Base-by-base conservation (phyloP, 2,888 invertebrate species). In the Epinotia bilunana region DNA sequence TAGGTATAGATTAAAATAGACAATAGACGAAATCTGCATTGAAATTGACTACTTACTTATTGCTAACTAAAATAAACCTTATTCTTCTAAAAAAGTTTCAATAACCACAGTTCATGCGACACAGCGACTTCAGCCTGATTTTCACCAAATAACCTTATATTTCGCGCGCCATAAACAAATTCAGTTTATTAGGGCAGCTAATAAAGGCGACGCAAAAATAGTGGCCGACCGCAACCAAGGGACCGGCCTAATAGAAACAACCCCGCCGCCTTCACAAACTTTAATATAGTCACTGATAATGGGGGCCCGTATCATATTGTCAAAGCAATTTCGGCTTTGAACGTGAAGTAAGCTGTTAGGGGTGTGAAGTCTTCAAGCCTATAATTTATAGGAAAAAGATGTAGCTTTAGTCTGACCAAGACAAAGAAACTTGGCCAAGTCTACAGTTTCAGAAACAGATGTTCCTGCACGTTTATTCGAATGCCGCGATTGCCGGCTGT, bases 201-300 rank as follows among this genome's bases (percentile, higher is more conserved):
- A 88, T 89, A 89, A 89, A 90, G 86, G 85, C 84, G 81, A 79
- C 80, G 79, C 88, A 89, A 90, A 89, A 90, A 89, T 88, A 88
- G 89, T 89, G 90, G 90, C 86, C 84, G 80, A 78, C 89, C 90
- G 80, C 88, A 86, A 80, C 78, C 76, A 46, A 64, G 53, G 74
- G 72, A 60, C 75, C 67, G 73, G 20, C 60, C 23, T 67, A 77
- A 75, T 76, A 77, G 58, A 55, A 72, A 71, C 65, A 64, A 61
- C 55, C 58, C 70, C 43, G 18, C 55, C 18, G 49, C 20, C 57
- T 57, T 12, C 13, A 70, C 28, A 55, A 33, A 60, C 64, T 23
- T 65, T 63, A 39, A 69, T 65, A 71, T 49, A 70, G 58, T 39
- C 58, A 23, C 53, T 55, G 64, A 60, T 71, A 70, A 74, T 65